Evolutionary conservation across 1,140 invertebrate species (phyloP), one percentile per base, ranked within the genome.

Genomic region (Eriocheir sinensis): DNA sequence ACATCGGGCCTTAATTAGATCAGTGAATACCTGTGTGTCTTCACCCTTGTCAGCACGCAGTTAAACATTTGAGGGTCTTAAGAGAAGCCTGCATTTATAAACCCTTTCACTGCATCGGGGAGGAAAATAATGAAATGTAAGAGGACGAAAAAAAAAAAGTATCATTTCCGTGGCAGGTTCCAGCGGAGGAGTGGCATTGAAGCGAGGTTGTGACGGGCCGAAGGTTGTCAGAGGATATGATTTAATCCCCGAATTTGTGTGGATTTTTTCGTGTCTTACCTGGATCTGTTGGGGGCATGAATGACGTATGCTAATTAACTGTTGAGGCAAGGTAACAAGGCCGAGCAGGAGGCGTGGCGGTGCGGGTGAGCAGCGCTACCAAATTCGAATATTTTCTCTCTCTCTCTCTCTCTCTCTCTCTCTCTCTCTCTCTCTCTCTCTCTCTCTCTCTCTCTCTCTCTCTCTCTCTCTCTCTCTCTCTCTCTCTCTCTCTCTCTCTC

Each of bases 401-500:
- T 80, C 72, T 92, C 72, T 81, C 72, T 81, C 90, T 92, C 90
- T 79, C 90, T 81, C 72, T 81, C 72, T 91, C 60, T 81, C 90
- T 91, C 90, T 91, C 72, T 92, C 90, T 92, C 90, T 92, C 72
- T 79, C 90, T 81, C 38, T 40, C 72, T 79, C 60, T 80, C 53
- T 92, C 36, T 92, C 90, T 92, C 72, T 92, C 72, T 80, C 34
- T 80, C 36, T 92, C 36, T 81, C 53, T 60, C 34, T 81, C 90
- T 92, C 88, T 89, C 88, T 89, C 88, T 89, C 44, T 89, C 88
- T 89, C 88, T 89, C 88, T 89, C 17, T 30, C 38, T 88, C 85
- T 88, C 38, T 88, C 85, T 88, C 85, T 88, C 38, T 36, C 38
- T 88, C 38, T 41, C 38, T 41, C 38, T 41, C 38, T 88, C 38